These are phyloP conservation scores for Pachypeltis micranthus DNA, from an alignment of 1,140 invertebrate genomes.

Conservation along the genomic window DNA sequence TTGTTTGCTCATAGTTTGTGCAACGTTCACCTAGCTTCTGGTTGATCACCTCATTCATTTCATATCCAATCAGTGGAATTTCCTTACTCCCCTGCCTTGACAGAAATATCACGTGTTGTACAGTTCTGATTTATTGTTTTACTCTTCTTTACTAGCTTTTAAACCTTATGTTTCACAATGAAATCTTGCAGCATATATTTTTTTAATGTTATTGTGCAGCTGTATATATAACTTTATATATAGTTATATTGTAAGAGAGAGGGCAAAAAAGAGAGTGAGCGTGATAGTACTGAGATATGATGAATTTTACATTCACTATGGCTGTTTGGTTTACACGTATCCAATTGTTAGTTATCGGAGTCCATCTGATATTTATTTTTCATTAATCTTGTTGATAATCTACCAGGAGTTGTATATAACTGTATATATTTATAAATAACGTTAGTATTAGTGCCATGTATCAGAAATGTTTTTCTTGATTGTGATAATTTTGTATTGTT, in stretches of 20 bases:
- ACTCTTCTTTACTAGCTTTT: neutral
- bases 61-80: neutral
- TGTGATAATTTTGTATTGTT: constrained; percentile 6
- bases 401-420: neutral
- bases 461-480: constrained; percentile 7
- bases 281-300: no score
- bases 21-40: neutral
- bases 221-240: neutral
- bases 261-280: neutral
- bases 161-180: neutral
- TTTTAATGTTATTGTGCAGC: neutral
- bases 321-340: neutral
- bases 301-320: neutral
- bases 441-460: constrained; percentile 4
- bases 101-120: neutral
- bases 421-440: constrained; percentile 8
- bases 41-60: neutral
- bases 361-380: constrained; percentile 1
- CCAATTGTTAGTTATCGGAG: neutral
- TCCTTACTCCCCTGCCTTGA: neutral
- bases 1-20: neutral
- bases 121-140: neutral
- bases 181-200: neutral
- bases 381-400: neutral
- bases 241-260: neutral